A percentile compares a stretch with the other conserved stretches of the same genome.
These are phyloP conservation scores for Chloroclystis v-ata DNA, from an alignment of 2,888 invertebrate species.

Conservation along the genomic window DNA sequence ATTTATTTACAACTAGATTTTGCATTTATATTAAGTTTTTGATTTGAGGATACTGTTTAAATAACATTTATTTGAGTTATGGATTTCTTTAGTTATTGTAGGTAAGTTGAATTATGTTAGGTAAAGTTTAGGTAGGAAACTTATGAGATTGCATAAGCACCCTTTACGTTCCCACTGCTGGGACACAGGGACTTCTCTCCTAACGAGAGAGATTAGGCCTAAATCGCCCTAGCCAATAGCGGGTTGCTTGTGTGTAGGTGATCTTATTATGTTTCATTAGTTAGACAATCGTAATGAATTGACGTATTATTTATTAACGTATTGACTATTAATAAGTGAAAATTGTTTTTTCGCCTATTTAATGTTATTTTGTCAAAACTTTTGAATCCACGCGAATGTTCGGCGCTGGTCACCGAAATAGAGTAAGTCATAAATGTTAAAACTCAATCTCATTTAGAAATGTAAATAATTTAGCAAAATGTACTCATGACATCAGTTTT, in stretches of 20 bases:
- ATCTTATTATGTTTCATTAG: background rate
- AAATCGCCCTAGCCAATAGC: no score
- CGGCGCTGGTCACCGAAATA: slow-evolving; percentile 46
- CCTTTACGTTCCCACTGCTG: no score
- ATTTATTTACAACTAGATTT: background rate
- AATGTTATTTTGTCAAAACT: background rate
- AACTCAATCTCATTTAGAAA: slow-evolving; percentile 21
- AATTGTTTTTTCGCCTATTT: background rate
- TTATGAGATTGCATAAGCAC: no score
- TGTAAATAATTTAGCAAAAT: slow-evolving; percentile 21
- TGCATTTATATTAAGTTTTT: slow-evolving; percentile 47
- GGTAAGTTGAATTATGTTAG: background rate
- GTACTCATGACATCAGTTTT: slow-evolving; percentile 28
- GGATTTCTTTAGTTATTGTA: background rate
- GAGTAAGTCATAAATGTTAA: slow-evolving; percentile 26
- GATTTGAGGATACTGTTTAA: slow-evolving; percentile 38
- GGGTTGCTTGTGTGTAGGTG: no score
- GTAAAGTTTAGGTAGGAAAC: no score
- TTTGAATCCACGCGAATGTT: background rate
- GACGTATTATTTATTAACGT: background rate
- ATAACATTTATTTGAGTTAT: background rate
- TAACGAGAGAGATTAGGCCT: background rate
- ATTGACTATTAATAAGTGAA: background rate
- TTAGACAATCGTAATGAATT: background rate
- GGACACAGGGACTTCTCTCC: no score